Conservation (phyloP, 2,113 vertebrate species). For the Scomber scombrus region DNA sequence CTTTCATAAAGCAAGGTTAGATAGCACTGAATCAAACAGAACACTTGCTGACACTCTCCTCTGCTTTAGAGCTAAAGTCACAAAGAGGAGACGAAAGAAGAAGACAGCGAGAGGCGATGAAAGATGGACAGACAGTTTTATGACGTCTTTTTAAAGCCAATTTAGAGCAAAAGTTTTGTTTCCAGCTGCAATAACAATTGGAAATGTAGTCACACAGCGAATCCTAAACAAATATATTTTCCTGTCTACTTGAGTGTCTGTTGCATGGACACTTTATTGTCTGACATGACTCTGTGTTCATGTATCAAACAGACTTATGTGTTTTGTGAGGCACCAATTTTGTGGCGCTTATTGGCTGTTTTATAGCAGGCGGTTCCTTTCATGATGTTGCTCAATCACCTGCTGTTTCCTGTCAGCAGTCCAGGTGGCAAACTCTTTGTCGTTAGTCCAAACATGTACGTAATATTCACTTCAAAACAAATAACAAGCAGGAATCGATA, state of each 20-base stretch:
- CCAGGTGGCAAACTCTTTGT: slow-evolving; percentile 60
- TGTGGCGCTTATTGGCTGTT: slow-evolving; percentile 47
- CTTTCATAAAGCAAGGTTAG: slow-evolving; percentile 88
- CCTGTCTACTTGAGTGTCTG: slow-evolving; percentile 44
- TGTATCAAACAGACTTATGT: slow-evolving; percentile 56
- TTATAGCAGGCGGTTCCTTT: slow-evolving; percentile 64
- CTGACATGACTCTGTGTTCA: slow-evolving; percentile 43
- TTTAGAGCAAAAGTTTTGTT: slow-evolving; percentile 79
- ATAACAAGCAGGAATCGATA: slow-evolving; percentile 85
- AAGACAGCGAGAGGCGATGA: slow-evolving; percentile 85
- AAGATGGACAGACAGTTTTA: slow-evolving; percentile 74
- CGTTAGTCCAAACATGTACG: slow-evolving; percentile 43
- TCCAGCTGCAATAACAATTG: slow-evolving; percentile 72
- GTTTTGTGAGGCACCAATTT: slow-evolving; percentile 52
- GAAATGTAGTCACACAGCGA: slow-evolving; percentile 52
- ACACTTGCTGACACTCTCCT: slow-evolving; percentile 86
- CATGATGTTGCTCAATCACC: slow-evolving; percentile 55
- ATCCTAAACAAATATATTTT: slow-evolving; percentile 72
- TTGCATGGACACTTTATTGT: slow-evolving; percentile 49
- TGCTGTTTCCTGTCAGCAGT: slow-evolving; percentile 65
- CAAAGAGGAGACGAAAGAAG: slow-evolving; percentile 92
- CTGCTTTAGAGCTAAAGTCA: slow-evolving; percentile 92
- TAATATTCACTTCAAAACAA: slow-evolving; percentile 61
- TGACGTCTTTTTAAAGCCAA: slow-evolving; percentile 75
- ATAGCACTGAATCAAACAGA: slow-evolving; percentile 84